These are phyloP conservation scores for Latheticus oryzae DNA, from an alignment of 2,888 invertebrate genomes.

Conservation along the genomic window DNA sequence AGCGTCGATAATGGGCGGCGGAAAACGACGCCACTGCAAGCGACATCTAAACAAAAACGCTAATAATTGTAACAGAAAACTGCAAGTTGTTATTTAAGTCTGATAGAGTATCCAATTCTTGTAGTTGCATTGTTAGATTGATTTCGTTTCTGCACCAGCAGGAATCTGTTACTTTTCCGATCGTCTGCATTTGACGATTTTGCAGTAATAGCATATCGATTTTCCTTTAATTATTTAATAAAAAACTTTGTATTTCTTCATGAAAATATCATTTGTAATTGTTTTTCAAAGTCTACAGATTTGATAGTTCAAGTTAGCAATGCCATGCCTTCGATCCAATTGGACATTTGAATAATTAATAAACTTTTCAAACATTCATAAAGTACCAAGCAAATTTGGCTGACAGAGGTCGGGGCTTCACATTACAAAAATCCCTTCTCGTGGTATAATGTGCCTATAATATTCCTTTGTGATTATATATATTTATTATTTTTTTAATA, in stretches of 20 bases:
- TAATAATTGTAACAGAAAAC: neutral
- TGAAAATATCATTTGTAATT: too few relatives aligned
- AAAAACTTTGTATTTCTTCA: too few relatives aligned
- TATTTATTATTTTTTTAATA: too few relatives aligned
- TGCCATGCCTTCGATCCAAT: conserved; percentile 19
- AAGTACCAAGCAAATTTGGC: conserved; percentile 26
- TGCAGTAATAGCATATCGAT: conserved; percentile 16
- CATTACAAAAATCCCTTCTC: conserved; percentile 24
- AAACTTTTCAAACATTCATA: conserved; percentile 29
- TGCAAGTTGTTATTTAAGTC: too few relatives aligned
- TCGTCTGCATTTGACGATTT: neutral
- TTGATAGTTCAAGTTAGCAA: conserved; percentile 7
- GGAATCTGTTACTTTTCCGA: too few relatives aligned
- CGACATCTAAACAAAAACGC: conserved; percentile 13
- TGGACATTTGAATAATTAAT: conserved; percentile 15
- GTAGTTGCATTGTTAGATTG: too few relatives aligned
- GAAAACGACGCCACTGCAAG: conserved; percentile 17
- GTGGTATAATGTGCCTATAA: conserved; percentile 3
- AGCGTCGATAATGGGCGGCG: conserved; percentile 54
- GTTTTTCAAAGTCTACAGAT: too few relatives aligned
- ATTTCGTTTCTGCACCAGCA: too few relatives aligned
- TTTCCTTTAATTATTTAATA: conserved; percentile 22
- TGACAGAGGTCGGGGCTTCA: conserved; percentile 22
- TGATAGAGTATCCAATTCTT: too few relatives aligned
- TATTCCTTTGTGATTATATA: too few relatives aligned